Evolutionary conservation across 2,113 vertebrate genomes (phyloP), one percentile per base, ranked within the genome.

Genomic region (Morone chrysops): DNA sequence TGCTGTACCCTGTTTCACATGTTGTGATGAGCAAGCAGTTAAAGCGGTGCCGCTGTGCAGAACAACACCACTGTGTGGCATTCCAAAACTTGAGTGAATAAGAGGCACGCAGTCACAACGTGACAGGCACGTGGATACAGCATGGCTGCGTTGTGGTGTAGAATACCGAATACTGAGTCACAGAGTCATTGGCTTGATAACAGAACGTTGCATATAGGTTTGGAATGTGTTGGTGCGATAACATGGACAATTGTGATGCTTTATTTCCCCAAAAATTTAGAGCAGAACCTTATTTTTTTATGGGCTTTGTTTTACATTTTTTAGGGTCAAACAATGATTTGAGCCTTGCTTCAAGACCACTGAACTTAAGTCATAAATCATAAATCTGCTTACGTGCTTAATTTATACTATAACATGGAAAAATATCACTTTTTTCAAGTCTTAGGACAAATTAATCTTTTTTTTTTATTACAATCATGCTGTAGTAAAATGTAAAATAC

Each of bases 121-220:
- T 80, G 84, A 56, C 48, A 9, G 61, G 45, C 85, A 80, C 54
- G n/a, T 81, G 85, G 68, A 70, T 25, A 22, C 31, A 43, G 68
- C 25, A 17, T 80, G 57, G 71, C 87, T 41, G 63, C 67, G 83
- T 84, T 75, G 78, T 81, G 66, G 53, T 31, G 65, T 77, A 79
- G 81, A 75, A 75, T 18, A 41, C 63, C 2, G 5, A 71, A 45
- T 65, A 59, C 54, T 43, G 48, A 80, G 70, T 75, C 69, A 77
- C 54, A 54, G 75, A 85, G 48, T 75, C 60, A 31, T 61, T 5
- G 22, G 45, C 50, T 78, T 17, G 18, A 17, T 18, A 57, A 40
- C 1, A 10, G 36, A 36, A 70, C 53, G 54, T 17, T 22, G 69
- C 48, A 74, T 6, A 62, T 7, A 38, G 63, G 65, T 68, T 78